Percentiles rank a stretch among this genome's conserved stretches.
phyloP scores from a whole-genome alignment of 2,797 vertebrate species.

The Hypotaenidia okinawae region DNA sequence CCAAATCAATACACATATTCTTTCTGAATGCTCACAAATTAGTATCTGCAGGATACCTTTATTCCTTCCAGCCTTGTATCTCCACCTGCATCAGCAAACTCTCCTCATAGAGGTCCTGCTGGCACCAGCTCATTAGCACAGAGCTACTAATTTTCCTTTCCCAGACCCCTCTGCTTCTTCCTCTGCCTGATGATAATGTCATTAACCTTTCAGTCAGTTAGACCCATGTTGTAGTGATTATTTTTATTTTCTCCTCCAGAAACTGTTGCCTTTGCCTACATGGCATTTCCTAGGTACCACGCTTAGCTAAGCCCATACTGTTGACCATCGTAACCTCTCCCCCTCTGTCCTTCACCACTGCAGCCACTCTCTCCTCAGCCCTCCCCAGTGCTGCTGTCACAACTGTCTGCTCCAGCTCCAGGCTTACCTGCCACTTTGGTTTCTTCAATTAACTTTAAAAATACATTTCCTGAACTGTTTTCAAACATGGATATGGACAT shows the following conservation, averaged over 20 bases:
- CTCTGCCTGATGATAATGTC: neutral
- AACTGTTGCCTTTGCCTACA: neutral
- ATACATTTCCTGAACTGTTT: neutral
- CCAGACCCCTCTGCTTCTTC: neutral
- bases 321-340: neutral
- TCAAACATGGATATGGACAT: neutral
- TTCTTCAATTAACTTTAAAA: neutral
- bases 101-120: neutral
- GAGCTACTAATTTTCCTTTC: constrained; percentile 8
- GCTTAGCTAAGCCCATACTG: neutral
- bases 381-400: neutral
- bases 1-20: constrained; percentile 67
- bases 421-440: neutral
- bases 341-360: neutral
- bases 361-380: neutral
- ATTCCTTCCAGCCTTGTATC: neutral
- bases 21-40: constrained; percentile 67
- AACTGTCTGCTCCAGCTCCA: neutral
- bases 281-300: neutral
- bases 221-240: neutral
- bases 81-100: neutral
- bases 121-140: neutral
- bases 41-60: constrained; percentile 37
- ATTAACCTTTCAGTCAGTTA: neutral
- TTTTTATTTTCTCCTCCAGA: neutral